Conservation (phyloP, 2,888 invertebrate species). For the Metacarcinus magister region DNA sequence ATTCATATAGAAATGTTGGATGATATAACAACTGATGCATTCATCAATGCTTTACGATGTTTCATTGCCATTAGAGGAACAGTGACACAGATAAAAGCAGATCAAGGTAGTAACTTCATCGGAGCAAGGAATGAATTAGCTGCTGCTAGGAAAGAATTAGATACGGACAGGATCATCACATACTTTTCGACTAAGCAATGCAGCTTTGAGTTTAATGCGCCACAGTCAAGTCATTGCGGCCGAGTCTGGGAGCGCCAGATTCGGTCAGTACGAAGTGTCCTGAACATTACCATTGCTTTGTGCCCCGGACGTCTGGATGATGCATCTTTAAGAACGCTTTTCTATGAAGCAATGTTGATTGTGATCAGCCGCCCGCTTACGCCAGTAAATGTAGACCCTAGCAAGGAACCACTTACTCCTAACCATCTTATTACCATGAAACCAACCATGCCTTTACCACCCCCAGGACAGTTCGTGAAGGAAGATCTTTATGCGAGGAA, state of each 20-base stretch:
- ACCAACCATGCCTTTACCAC: background rate
- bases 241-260: conserved; percentile 30
- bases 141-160: background rate
- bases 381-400: background rate
- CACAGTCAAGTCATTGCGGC: conserved; percentile 22
- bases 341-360: no score
- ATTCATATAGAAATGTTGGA: conserved; percentile 37
- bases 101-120: conserved; percentile 33
- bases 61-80: background rate
- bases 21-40: background rate
- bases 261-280: background rate
- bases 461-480: background rate
- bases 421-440: conserved; percentile 2
- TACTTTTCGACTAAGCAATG: background rate
- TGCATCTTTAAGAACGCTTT: no score
- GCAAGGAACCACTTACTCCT: background rate
- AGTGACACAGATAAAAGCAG: background rate
- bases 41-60: background rate
- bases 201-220: background rate
- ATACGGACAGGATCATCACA: no score
- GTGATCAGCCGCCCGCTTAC: no score
- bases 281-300: background rate
- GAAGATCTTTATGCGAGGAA: background rate
- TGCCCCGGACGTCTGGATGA: no score
- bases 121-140: background rate